These are phyloP conservation scores for Hemaris fuciformis DNA, from an alignment of 2,888 invertebrate species.

Conservation along the genomic window DNA sequence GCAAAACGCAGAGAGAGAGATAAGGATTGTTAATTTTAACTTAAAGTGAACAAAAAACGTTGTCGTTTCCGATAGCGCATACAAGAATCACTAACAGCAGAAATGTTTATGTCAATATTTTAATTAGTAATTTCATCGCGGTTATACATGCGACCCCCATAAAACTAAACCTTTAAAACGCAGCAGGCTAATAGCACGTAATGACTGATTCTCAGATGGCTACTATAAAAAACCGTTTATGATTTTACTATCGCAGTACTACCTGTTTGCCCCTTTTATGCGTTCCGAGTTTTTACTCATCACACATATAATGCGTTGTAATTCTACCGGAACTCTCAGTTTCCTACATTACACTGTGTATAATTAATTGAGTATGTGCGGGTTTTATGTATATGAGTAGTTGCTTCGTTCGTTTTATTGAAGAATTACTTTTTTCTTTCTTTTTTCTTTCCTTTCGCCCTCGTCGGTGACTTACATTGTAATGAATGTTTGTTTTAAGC, in stretches of 20 bases:
- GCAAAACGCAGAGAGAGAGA: too few species aligned
- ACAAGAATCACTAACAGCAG: neutral
- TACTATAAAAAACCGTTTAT: neutral
- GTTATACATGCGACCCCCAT: slow-evolving; percentile 3
- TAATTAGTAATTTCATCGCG: neutral
- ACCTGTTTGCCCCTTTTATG: neutral
- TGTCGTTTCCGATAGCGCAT: neutral
- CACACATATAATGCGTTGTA: neutral
- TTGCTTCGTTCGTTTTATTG: too few species aligned
- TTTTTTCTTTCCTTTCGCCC: too few species aligned
- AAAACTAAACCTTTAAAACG: slow-evolving; percentile 3
- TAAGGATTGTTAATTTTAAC: too few species aligned
- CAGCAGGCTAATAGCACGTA: neutral
- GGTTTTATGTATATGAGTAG: neutral
- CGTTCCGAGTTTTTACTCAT: neutral
- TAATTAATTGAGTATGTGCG: neutral
- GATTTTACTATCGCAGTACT: neutral
- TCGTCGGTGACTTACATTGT: too few species aligned
- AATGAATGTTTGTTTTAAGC: too few species aligned
- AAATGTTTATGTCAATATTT: neutral
- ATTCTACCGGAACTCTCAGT: neutral
- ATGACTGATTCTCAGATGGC: neutral
- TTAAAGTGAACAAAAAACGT: neutral
- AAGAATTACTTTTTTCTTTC: too few species aligned
- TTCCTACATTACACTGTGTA: neutral